A percentile compares a stretch with the other conserved stretches of the same genome.
Conservation (phyloP, 2,888 invertebrate genomes). For the Gonocerus acuteangulatus region DNA sequence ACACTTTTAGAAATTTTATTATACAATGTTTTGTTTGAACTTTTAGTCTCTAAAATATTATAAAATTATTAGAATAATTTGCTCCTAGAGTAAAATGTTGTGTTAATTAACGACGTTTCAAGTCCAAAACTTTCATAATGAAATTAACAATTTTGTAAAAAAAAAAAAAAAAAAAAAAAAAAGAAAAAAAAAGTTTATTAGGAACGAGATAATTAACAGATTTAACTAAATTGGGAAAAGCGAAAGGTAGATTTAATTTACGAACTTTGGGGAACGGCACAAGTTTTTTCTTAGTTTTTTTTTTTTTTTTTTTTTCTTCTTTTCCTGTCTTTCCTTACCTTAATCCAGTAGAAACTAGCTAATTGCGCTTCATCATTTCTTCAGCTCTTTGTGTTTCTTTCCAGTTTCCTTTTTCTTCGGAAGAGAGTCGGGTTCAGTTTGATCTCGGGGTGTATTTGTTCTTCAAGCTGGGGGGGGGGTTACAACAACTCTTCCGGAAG, state of each 20-base stretch:
- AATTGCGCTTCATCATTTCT: slow-evolving; percentile 13
- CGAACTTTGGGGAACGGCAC: background rate
- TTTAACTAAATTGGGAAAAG: background rate
- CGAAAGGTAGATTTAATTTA: background rate
- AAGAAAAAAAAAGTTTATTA: too few relatives aligned
- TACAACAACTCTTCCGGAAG: too few relatives aligned
- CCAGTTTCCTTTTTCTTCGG: slow-evolving; percentile 5
- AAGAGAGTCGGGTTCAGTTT: background rate
- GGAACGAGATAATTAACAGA: background rate
- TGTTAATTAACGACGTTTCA: too few relatives aligned
- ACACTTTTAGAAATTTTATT: too few relatives aligned
- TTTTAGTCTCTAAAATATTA: too few relatives aligned
- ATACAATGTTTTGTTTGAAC: too few relatives aligned
- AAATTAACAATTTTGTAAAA: too few relatives aligned
- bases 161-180: too few relatives aligned
- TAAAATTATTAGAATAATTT: too few relatives aligned
- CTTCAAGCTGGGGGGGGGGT: background rate
- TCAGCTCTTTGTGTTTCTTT: slow-evolving; percentile 14
- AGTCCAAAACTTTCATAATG: too few relatives aligned
- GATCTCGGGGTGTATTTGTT: background rate
- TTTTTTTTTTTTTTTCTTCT: background rate
- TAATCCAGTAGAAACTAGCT: slow-evolving; percentile 6
- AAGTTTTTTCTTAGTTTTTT: background rate
- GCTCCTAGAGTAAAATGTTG: too few relatives aligned
- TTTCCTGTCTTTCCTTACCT: background rate